phyloP scores from a whole-genome alignment of 2,888 invertebrate genomes.

The Tribolium freemani region DNA sequence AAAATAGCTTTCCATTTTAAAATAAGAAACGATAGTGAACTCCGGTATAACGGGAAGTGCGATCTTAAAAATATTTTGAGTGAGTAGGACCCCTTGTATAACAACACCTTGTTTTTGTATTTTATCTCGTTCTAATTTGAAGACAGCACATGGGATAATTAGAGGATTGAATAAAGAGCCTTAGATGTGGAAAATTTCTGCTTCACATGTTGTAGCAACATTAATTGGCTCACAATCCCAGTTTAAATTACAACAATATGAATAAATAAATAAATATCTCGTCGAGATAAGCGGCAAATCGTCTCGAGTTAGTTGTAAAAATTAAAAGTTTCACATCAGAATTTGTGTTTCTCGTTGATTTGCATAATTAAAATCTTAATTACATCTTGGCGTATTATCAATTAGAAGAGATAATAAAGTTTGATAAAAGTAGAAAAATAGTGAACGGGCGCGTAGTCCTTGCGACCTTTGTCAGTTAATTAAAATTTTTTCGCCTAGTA shows the following conservation, averaged over 20 bases:
- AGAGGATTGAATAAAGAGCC: not conserved
- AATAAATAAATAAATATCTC: conserved; percentile 22
- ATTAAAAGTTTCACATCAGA: not conserved
- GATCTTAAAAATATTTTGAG: no score
- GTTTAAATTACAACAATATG: conserved; percentile 11
- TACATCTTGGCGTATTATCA: not conserved
- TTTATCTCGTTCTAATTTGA: not conserved
- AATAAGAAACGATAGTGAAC: no score
- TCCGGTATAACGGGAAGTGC: no score
- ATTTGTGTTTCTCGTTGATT: not conserved
- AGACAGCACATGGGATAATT: not conserved
- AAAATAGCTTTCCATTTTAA: no score
- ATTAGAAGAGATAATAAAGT: conserved; percentile 4
- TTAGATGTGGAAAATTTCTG: not conserved
- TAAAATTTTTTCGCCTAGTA: conserved; percentile 28
- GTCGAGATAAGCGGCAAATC: not conserved
- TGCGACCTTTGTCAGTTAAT: conserved; percentile 29
- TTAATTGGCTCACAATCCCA: conserved; percentile 5
- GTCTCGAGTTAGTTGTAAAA: not conserved
- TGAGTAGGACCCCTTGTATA: no score
- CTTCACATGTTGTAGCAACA: conserved; percentile 5
- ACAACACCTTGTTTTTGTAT: no score
- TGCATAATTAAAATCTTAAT: conserved; percentile 26
- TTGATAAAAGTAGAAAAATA: conserved; percentile 1
- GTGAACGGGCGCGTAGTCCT: not conserved